Base-by-base conservation (phyloP, 1,140 invertebrate genomes). In the Mercenaria mercenaria region DNA sequence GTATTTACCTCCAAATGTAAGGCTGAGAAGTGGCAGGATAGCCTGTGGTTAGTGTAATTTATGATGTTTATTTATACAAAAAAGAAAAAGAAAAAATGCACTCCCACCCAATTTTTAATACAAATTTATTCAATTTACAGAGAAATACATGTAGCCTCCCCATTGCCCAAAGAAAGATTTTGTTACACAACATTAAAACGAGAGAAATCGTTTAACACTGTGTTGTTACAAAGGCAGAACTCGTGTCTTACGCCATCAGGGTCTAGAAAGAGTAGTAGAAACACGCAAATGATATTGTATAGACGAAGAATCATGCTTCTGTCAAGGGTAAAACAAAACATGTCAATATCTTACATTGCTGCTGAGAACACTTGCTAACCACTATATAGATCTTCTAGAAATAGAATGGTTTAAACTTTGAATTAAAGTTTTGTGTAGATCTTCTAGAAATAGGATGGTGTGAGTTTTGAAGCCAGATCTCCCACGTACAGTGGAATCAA, bases 241-340 rank as follows among this genome's bases (percentile, higher is more conserved):
- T 76, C 72, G 1, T 76, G 15, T 15, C 1, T 47, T 1, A 13
- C 41, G 10, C 37, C 23, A 15, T 13, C 81, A 72, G 43, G 10
- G 15, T 39, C 81, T n/a, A 61, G 43, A 26, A 26, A 67, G 2
- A 69, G 32, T 67, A 84, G 41, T 15, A 41, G 59, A 69, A 41
- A 84, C 20, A 50, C 34, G 41, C 64, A 84, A 84, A 84, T 84
- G 81, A 47, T 84, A 18, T 37, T 69, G 37, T 84, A 84, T 47
- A 64, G 59, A n/a, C 29, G 81, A n/a, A 67, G 81, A 84, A 84
- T 84, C 43, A 84, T 84, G 81, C 81, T 84, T 43, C 81, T 84
- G 23, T 43, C 56, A 34, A 69, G 56, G 81, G 81, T 84, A 84
- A 41, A 69, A 34, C 4, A 59, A 72, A 15, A 8, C 8, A 10